Conservation (phyloP, 2,888 invertebrate genomes). For the Drosophila bunnanda region DNA sequence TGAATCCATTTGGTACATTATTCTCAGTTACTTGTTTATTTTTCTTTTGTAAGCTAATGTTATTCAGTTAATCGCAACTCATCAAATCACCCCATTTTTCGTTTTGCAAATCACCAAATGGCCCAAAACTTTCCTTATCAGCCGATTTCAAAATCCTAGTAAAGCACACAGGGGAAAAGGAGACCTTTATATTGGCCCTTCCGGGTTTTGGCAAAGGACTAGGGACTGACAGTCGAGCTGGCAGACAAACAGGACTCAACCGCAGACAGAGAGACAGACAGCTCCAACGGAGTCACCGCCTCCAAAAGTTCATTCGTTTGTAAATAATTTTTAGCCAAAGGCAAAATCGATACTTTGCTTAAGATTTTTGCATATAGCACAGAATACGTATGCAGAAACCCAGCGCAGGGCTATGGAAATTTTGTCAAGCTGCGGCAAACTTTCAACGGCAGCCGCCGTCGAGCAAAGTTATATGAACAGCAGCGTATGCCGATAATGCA, state of each 20-base stretch:
- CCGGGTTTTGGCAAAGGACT: conserved; percentile 28
- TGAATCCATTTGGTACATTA: background rate
- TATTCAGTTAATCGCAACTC: background rate
- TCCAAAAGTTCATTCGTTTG: conserved; percentile 76
- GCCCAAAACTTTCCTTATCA: conserved; percentile 24
- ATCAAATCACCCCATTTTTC: conserved; percentile 2
- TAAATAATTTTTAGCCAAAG: conserved; percentile 73
- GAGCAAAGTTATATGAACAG: conserved; percentile 65
- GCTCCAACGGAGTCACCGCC: conserved; percentile 37
- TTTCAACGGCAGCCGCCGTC: conserved; percentile 52
- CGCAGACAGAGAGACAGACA: conserved; percentile 16
- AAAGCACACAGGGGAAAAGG: background rate
- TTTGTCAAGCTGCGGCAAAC: conserved; percentile 70
- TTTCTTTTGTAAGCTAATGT: conserved; percentile 2
- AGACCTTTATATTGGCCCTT: conserved; percentile 26
- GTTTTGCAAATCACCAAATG: conserved; percentile 38
- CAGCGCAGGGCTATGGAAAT: conserved; percentile 42
- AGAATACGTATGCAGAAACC: background rate
- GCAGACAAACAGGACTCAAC: conserved; percentile 44
- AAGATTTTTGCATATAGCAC: conserved; percentile 76
- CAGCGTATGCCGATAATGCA: conserved; percentile 77
- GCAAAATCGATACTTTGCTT: conserved; percentile 78
- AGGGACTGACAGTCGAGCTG: conserved; percentile 14
- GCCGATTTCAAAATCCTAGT: conserved; percentile 6
- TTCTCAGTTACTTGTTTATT: background rate